Percentiles rank a stretch among this genome's conserved stretches.
Conservation (phyloP, 1,140 invertebrate species). For the Pseudobourletiella spinata region DNA sequence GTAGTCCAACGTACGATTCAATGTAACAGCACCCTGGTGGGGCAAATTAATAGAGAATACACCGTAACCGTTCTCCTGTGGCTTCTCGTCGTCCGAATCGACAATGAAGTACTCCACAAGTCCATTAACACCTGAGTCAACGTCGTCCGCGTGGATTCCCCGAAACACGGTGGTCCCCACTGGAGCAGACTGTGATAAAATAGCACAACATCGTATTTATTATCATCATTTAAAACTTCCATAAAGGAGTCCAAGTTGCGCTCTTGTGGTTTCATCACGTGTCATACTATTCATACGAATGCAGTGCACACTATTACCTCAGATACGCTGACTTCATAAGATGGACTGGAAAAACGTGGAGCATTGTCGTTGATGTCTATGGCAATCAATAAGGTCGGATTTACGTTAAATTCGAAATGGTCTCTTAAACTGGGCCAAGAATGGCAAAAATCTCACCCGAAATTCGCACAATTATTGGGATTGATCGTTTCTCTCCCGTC, state of each 20-base stretch:
- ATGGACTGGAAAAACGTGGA: constrained; percentile 62
- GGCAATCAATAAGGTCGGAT: no score
- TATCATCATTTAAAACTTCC: no score
- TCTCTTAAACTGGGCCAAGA: no score
- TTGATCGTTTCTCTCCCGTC: constrained; percentile 61
- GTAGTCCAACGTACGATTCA: constrained; percentile 80
- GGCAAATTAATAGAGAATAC: constrained; percentile 76
- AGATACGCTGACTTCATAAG: constrained; percentile 72
- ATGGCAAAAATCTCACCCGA: constrained; percentile 59
- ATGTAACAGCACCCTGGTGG: constrained; percentile 78
- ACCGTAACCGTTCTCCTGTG: constrained; percentile 66
- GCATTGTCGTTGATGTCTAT: constrained; percentile 80
- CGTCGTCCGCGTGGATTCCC: constrained; percentile 69
- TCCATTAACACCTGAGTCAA: constrained; percentile 76
- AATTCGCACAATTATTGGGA: constrained; percentile 78
- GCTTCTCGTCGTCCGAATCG: constrained; percentile 45
- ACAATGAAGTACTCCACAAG: constrained; percentile 70
- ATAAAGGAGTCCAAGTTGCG: neutral
- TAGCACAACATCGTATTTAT: no score
- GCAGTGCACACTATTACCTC: no score
- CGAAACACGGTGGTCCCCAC: constrained; percentile 79
- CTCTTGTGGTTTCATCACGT: no score
- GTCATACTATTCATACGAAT: no score
- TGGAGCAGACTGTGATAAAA: constrained; percentile 63
- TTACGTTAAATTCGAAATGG: no score